Base-by-base conservation (phyloP, 2,888 invertebrate genomes). In the Stratiomys singularior region DNA sequence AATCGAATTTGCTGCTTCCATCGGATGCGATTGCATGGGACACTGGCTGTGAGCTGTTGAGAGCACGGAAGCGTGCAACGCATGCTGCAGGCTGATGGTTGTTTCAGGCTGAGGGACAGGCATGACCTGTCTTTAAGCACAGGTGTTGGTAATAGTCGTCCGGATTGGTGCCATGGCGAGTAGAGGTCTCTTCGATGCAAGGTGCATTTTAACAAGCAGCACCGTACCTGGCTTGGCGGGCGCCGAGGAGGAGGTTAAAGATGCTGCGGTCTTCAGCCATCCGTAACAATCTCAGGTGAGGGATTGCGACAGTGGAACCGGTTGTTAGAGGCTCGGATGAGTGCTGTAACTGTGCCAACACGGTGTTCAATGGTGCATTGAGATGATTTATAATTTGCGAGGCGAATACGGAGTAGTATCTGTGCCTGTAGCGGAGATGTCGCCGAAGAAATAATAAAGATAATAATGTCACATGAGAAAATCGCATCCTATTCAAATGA, bases 71-170 rank as follows among this genome's bases (percentile, higher is more conserved):
- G 25, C 69, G 25, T 47, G 47, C 47, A 44, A 30, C 25, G 60
- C 25, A 52, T 21, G 69, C 15, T 69, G 1, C 69, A 15, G 46
- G 69, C 44, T 27, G 2, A 23, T 47, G 13, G 69, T 25, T 69
- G 69, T 5, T 69, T 23, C 47, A 69, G 13, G 47, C 25, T 7
- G n/a, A 69, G 69, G 69, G 46, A 46, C 69, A 46, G 18, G 25
- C 47, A 47, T 47, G 69, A 69, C 69, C 47, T 69, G 47, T 69
- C 69, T 69, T 69, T 66, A 46, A 69, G 69, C 69, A 69, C 69
- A 69, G 69, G 69, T 69, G 69, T 47, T 47, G 23, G 46, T 69
- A 47, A 69, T 69, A 47, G 69, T 69, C 69, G 69, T 46, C 47
- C 47, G 30, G 25, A 69, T 47, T 60, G 46, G 21, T 46, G 23